A percentile compares a stretch with the other conserved stretches of the same genome.
phyloP scores from a whole-genome alignment of 2,797 vertebrate species.

The Diplodus sargus region DNA sequence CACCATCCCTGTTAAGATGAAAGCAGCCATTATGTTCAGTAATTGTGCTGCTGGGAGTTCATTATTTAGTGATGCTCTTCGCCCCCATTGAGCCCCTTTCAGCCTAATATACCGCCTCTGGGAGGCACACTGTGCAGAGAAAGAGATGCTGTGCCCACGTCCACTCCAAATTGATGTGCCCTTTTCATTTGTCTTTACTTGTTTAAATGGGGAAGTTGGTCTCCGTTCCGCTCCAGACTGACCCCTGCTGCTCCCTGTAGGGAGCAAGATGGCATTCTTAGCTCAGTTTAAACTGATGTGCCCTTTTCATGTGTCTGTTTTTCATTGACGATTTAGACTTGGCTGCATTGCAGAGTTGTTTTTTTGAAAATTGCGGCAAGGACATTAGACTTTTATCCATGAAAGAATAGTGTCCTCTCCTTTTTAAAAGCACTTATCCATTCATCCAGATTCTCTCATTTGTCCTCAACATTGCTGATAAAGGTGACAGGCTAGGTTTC shows the following conservation, averaged over 20 bases:
- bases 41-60: slow-evolving; percentile 69
- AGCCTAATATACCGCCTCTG: slow-evolving; percentile 51
- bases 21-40: slow-evolving; percentile 71
- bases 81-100: slow-evolving; percentile 57
- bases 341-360: slow-evolving; percentile 28
- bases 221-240: slow-evolving; percentile 62
- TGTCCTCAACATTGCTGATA: slow-evolving; percentile 22
- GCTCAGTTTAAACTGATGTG: slow-evolving; percentile 59
- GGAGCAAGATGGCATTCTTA: slow-evolving; percentile 62
- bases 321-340: slow-evolving; percentile 28
- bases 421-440: background rate
- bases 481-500: slow-evolving; percentile 28
- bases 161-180: slow-evolving; percentile 71
- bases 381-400: slow-evolving; percentile 7
- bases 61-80: slow-evolving; percentile 75
- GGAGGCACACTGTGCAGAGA: slow-evolving; percentile 49
- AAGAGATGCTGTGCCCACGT: slow-evolving; percentile 58
- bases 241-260: slow-evolving; percentile 69
- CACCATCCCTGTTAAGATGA: slow-evolving; percentile 48
- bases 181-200: slow-evolving; percentile 75
- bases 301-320: slow-evolving; percentile 62
- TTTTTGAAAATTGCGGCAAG: slow-evolving; percentile 8
- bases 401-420: slow-evolving; percentile 2
- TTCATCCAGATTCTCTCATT: slow-evolving; percentile 12
- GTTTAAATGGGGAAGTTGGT: slow-evolving; percentile 65